Conservation (phyloP, 37 sponge, comb jelly and placozoan species). For the Spongia lamella region DNA sequence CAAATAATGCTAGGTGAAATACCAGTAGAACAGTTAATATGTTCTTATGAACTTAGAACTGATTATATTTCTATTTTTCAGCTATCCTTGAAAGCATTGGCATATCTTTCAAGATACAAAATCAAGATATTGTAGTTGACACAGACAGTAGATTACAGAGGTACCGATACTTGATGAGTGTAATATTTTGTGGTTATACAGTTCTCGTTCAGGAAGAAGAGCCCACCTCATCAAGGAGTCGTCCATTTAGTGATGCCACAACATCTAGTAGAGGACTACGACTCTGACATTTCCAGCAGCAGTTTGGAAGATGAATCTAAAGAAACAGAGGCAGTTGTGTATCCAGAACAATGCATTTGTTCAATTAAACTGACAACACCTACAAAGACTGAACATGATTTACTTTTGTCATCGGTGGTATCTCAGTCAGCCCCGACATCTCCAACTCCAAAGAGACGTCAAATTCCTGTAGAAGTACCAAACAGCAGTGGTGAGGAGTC, state of each 20-base stretch:
- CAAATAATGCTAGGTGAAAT: too few species aligned
- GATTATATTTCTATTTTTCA: background rate
- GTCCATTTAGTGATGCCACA: conserved; percentile 52
- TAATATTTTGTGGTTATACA: too few species aligned
- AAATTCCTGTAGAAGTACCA: too few species aligned
- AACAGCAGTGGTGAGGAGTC: too few species aligned
- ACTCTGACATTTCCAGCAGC: background rate
- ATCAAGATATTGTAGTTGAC: too few species aligned
- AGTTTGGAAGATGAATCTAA: background rate
- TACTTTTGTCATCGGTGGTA: conserved; percentile 1
- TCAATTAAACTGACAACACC: background rate
- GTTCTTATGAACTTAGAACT: background rate
- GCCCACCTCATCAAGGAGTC: conserved; percentile 52
- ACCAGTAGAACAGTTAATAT: background rate
- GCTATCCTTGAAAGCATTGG: conserved; percentile 25
- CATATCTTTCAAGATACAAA: too few species aligned
- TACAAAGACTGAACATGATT: background rate
- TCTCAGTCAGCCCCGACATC: conserved; percentile 46
- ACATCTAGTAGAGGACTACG: conserved; percentile 1
- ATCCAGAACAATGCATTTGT: too few species aligned
- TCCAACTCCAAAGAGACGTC: conserved; percentile 9
- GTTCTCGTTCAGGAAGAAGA: conserved; percentile 43
- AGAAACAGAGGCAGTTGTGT: background rate
- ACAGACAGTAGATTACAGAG: too few species aligned
- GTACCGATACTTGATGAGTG: too few species aligned